Base-by-base conservation (phyloP, 2,113 vertebrate genomes). In the Scalopus aquaticus region DNA sequence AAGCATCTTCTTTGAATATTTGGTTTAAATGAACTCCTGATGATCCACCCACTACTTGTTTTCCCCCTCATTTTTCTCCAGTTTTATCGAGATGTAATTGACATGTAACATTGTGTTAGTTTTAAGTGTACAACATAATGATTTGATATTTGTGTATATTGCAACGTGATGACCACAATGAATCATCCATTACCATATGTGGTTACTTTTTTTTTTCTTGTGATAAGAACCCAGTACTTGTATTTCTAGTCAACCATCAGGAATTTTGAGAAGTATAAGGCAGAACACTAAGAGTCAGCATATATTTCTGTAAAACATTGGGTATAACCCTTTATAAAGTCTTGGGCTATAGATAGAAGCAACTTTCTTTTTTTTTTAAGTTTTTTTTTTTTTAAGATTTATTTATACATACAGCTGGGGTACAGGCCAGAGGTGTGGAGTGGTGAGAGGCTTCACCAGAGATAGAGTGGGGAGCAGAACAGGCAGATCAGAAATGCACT, bases 271-370 rank as follows among this genome's bases (percentile, higher is more conserved):
- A 82, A 11, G 4, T 77, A 10, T 37, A 90, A 76, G 26, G 42
- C 30, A 88, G 76, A 17, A 22, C 15, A 78, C 64, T 73, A 82
- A 30, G 39, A 90, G 51, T 42, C 39, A 76, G 44, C 72, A 74
- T 64, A 37, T 83, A 37, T 96, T 81, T 90, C 67, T 90, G 46
- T 58, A 96, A 90, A 90, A 72, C 39, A 70, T 32, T 95, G 37
- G 37, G 10, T 20, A 69, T 79, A 35, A 44, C 20, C 37, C 51
- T 93, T 74, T 94, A 56, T n/a, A n/a, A n/a, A n/a, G 51, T 79
- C 56, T 93, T 94, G 84, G 32, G 72, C 51, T 80, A 6, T 7
- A 44, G 69, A 22, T 28, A 24, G 49, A 93, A 89, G 72, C 81
- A n/a, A n/a, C n/a, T n/a, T n/a, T n/a, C n/a, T n/a, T n/a, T n/a